Percentiles rank a stretch among this genome's conserved stretches.
Evolutionary conservation across 2,888 invertebrate species (phyloP).

Genomic region (Cheilosia vernalis): DNA sequence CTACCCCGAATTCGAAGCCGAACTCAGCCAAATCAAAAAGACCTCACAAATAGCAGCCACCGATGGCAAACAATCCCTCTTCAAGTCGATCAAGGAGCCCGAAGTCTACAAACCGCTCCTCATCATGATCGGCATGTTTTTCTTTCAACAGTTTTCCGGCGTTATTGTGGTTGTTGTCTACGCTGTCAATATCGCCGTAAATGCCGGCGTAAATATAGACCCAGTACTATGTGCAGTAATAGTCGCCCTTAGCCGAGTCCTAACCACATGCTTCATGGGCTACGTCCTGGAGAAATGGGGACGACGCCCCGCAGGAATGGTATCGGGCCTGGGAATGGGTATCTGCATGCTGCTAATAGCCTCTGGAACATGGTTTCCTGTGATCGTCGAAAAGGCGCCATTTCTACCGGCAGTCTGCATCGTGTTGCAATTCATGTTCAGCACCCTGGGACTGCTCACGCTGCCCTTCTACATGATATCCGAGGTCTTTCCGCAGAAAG

Average conservation of each 20-base stretch:
- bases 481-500: constrained; percentile 87
- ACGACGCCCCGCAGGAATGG: constrained; percentile 86
- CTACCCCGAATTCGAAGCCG: constrained; percentile 81
- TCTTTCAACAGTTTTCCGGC: constrained; percentile 88
- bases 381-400: constrained; percentile 76
- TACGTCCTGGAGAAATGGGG: constrained; percentile 86
- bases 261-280: constrained; percentile 87
- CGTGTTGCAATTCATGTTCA: constrained; percentile 84
- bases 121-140: constrained; percentile 87
- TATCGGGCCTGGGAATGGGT: constrained; percentile 87
- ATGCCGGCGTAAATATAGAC: constrained; percentile 86
- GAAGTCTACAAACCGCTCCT: constrained; percentile 83
- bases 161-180: constrained; percentile 89
- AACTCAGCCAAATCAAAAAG: constrained; percentile 80
- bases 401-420: constrained; percentile 80
- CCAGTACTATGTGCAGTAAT: constrained; percentile 87
- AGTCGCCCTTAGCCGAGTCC: constrained; percentile 87
- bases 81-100: constrained; percentile 79
- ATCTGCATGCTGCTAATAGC: constrained; percentile 86
- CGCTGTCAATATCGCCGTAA: constrained; percentile 87
- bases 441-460: constrained; percentile 84
- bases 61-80: constrained; percentile 77
- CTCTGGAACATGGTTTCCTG: constrained; percentile 83
- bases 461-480: constrained; percentile 91
- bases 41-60: constrained; percentile 79